These are phyloP conservation scores for Penelope pileata DNA, from an alignment of 2,113 vertebrate species.

Conservation along the genomic window DNA sequence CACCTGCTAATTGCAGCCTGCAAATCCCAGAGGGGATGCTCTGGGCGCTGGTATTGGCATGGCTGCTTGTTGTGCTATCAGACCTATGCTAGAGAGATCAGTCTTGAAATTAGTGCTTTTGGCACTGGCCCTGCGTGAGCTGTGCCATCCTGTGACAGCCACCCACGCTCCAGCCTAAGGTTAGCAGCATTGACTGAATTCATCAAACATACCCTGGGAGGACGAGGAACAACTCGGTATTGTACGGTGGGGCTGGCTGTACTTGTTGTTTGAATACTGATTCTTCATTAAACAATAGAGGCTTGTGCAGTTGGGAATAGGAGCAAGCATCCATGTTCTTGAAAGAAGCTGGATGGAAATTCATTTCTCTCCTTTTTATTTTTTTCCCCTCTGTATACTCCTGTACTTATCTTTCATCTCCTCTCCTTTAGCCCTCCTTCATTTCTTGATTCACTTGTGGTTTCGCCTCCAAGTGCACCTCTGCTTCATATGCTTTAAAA, in stretches of 20 bases:
- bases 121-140: neutral
- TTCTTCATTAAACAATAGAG: slow-evolving; percentile 16
- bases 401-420: neutral
- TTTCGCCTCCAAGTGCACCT: neutral
- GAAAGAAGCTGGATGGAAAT: neutral
- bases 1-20: slow-evolving; percentile 36
- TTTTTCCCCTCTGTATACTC: neutral
- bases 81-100: neutral
- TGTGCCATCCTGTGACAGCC: slow-evolving; percentile 11
- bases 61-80: neutral
- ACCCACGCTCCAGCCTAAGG: neutral
- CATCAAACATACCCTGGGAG: neutral
- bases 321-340: neutral
- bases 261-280: slow-evolving; percentile 18
- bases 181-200: neutral
- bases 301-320: neutral
- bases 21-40: neutral
- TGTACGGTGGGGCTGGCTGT: neutral
- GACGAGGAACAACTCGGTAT: neutral
- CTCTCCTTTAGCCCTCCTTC: neutral
- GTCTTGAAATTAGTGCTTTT: slow-evolving; percentile 15
- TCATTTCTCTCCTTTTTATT: neutral
- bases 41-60: neutral
- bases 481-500: neutral
- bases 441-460: neutral